phyloP scores from a whole-genome alignment of 1,140 invertebrate species.

The Apis mellifera region DNA sequence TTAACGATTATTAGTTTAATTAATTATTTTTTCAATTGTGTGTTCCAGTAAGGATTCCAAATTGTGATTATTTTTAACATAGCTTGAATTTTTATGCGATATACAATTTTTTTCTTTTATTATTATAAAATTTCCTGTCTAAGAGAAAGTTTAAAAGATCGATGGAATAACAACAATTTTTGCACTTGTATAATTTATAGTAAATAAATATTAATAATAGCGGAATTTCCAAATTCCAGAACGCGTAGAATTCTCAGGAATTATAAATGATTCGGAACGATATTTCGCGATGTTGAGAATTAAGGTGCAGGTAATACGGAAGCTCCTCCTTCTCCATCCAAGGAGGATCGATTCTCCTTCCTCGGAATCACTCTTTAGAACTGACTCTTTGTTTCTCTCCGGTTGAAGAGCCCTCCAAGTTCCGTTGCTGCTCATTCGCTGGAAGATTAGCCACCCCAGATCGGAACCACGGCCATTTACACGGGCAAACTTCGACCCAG shows the following conservation, averaged over 20 bases:
- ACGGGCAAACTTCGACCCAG: slow-evolving; percentile 58
- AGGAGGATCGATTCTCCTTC: neutral
- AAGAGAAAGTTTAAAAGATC: too few species aligned
- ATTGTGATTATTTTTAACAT: too few species aligned
- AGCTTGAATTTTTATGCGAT: too few species aligned
- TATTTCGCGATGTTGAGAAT: neutral
- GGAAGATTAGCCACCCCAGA: slow-evolving; percentile 67
- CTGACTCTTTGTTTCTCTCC: slow-evolving; percentile 68
- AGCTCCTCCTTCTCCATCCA: neutral
- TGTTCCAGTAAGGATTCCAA: too few species aligned
- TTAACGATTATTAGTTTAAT: too few species aligned
- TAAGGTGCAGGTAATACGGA: slow-evolving; percentile 1
- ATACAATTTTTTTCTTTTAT: too few species aligned
- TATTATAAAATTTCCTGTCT: too few species aligned
- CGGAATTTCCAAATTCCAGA: neutral
- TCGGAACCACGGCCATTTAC: slow-evolving; percentile 63
- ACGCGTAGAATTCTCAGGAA: neutral
- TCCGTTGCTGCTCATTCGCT: slow-evolving; percentile 71
- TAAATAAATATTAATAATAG: neutral
- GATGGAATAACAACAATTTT: too few species aligned
- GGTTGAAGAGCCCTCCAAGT: slow-evolving; percentile 74
- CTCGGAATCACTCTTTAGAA: slow-evolving; percentile 2
- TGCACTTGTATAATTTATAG: too few species aligned
- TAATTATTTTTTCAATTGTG: too few species aligned
- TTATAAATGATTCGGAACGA: neutral